phyloP scores from a whole-genome alignment of 2,797 vertebrate species.

The Salmo trutta region DNA sequence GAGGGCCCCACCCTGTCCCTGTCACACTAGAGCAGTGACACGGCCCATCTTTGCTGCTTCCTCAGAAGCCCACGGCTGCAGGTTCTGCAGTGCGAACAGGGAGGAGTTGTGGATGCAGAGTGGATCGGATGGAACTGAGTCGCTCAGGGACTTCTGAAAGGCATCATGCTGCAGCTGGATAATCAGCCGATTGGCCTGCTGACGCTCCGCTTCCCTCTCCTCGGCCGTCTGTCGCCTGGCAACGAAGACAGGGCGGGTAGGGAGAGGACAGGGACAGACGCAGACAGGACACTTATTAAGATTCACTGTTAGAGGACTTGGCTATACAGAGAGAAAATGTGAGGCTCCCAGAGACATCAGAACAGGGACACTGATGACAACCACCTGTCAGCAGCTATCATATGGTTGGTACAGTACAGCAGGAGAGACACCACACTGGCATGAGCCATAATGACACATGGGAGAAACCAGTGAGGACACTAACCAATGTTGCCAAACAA shows the following conservation, averaged over 20 bases:
- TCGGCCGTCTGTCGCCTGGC: conserved; percentile 87
- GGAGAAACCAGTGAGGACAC: not conserved
- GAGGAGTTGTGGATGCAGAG: conserved; percentile 90
- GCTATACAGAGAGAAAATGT: not conserved
- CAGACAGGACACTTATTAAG: not conserved
- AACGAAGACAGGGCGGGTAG: not conserved
- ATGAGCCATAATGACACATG: not conserved
- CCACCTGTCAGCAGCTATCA: not conserved
- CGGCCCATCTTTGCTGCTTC: conserved; percentile 79
- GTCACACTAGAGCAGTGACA: conserved; percentile 78
- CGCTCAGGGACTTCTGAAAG: conserved; percentile 86
- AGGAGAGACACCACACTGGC: not conserved
- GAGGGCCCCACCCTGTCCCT: conserved; percentile 24
- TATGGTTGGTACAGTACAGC: not conserved
- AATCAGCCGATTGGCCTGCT: conserved; percentile 89
- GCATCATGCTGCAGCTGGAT: conserved; percentile 89
- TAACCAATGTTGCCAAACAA: not conserved
- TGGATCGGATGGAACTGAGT: conserved; percentile 86
- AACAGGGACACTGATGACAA: not conserved
- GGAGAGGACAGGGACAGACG: not conserved
- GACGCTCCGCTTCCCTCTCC: conserved; percentile 87
- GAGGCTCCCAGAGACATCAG: not conserved
- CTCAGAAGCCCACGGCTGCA: conserved; percentile 87
- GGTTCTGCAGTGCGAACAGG: conserved; percentile 86
- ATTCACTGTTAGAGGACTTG: not conserved